Evolutionary conservation across 2,797 vertebrate species (phyloP), one percentile per base, ranked within the genome.

Genomic region (Aldrovandia affinis): DNA sequence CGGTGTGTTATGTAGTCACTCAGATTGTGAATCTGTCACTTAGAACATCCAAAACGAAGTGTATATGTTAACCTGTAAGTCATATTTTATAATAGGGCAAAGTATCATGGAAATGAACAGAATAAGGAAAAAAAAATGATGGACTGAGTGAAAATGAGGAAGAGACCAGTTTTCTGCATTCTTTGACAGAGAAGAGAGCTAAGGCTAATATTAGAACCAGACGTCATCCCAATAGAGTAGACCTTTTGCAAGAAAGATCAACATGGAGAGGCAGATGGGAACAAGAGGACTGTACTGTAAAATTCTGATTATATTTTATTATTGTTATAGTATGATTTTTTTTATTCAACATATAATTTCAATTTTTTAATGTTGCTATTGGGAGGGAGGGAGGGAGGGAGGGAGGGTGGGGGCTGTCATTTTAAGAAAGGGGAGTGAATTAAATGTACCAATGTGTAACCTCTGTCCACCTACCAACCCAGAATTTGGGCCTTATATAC

Each of bases 401-500:
- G 92, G 88, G 86, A 73, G 91, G 92, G 93, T 86, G 86, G 59
- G 93, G 95, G 93, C 93, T 94, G 92, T 93, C 86, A 90, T 94
- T 93, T 93, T 94, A 93, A 88, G 92, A 91, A 90, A 92, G 91
- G 92, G 92, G 90, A n/a, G 91, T 95, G 93, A 73, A 88, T 87
- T 89, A 91, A 94, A 91, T 94, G 93, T 95, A 94, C 95, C 94
- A 94, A 92, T 93, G 93, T 95, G 92, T 94, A 92, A 92, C 92
- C 92, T 94, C 92, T 92, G 91, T 94, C 92, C 91, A 94, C 92
- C 93, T 93, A 93, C 92, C 92, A 94, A 91, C 91, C 93, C 92
- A 92, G 88, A 92, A 92, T 91, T 91, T 91, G 92, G 92, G 88
- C 89, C 88, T 90, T 92, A 73, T 91, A 92, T 84, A 84, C 86